Evolutionary conservation across 2,888 invertebrate species (phyloP).

Genomic region (Urechis unicinctus): DNA sequence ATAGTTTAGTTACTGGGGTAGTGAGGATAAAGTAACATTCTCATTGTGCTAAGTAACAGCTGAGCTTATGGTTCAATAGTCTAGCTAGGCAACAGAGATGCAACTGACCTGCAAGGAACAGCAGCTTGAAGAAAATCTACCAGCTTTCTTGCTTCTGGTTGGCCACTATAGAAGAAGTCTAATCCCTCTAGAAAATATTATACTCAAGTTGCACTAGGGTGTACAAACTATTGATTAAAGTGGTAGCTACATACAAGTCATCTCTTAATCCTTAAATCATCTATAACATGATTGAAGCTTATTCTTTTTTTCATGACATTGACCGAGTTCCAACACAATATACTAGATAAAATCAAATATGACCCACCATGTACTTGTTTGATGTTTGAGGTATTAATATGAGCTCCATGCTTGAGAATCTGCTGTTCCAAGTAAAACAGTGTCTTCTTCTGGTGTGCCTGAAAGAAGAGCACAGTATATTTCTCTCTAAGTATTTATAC

Average conservation of each 20-base stretch:
- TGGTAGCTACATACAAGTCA: no score
- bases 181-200: no score
- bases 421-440: constrained; percentile 96
- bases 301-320: no score
- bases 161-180: constrained; percentile 88
- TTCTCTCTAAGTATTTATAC: no score
- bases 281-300: no score
- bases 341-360: no score
- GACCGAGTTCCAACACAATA: no score
- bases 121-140: constrained; percentile 84
- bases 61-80: neutral
- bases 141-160: constrained; percentile 87
- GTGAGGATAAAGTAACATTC: no score
- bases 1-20: neutral
- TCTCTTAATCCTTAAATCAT: no score
- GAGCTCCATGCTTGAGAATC: constrained; percentile 90
- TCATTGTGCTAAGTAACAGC: neutral
- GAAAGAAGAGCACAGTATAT: constrained; percentile 51
- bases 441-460: constrained; percentile 90
- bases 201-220: no score
- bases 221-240: neutral
- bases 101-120: constrained; percentile 66
- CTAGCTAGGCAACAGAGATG: neutral
- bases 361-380: constrained; percentile 60
- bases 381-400: constrained; percentile 53